Evolutionary conservation across 2,113 vertebrate genomes (phyloP), one percentile per base, ranked within the genome.

Genomic region (Chloropsis cyanopogon): DNA sequence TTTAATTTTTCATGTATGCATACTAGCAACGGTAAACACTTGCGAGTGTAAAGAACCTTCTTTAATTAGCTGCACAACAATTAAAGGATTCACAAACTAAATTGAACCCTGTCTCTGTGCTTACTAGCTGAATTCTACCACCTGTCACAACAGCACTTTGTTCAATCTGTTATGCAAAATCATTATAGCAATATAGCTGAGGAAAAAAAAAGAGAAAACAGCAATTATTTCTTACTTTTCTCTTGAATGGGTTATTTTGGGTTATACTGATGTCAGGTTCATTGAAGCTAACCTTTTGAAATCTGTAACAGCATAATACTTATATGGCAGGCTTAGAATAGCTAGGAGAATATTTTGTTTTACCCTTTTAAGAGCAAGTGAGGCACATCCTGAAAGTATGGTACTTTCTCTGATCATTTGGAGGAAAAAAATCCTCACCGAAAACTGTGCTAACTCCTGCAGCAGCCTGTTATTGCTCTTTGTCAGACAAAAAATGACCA

Each of bases 41-140:
- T 97, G 97, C 98, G 98, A 98, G 98, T 98, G 98, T 98, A 99
- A 98, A 98, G 98, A 98, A 98, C 98, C 98, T 98, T 98, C 98
- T 99, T 99, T 99, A 99, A 99, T 99, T 99, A 99, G 98, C 99
- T 98, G 98, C 98, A 99, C 98, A 99, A 99, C 99, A 99, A 99
- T 99, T 99, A 99, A 99, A 99, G 99, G 99, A 99, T 99, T 99
- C 99, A 99, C 98, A 99, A 99, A 98, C 99, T 99, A 99, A 99
- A 99, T 99, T 99, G 99, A 99, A 99, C 99, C 99, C 99, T 99
- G 98, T 99, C 99, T 99, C 98, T 98, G 98, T 98, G 98, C 98
- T 99, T 99, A 99, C 98, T 98, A 98, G 99, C 98, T 98, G 98
- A 99, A 99, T 99, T 99, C 98, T 98, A 98, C 98, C 99, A 99